Base-by-base conservation (phyloP, 2,888 invertebrate species). In the Elegia similella region DNA sequence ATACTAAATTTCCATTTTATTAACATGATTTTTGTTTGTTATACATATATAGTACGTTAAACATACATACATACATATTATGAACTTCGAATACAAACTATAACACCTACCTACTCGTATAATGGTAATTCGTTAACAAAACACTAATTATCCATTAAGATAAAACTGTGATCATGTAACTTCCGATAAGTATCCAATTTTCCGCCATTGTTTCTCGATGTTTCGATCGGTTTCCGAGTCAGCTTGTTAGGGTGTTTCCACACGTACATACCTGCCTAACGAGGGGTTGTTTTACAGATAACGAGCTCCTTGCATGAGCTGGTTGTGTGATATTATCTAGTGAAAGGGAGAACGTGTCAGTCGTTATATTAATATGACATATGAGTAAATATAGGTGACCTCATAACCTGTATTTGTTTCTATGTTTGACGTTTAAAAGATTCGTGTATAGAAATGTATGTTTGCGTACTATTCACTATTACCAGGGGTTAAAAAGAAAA, bases 171-270 rank as follows among this genome's bases (percentile, higher is more conserved):
- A 23, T 23, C 23, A 23, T 23, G 12, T 46, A 46, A 23, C 12
- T 16, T 46, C 13, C 2, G 16, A 13, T 10, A 43, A 43, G 43
- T 43, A 15, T 6, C n/a, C 8, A 23, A 64, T 65, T 60, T 61
- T 57, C 57, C 50, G 55, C 17, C 58, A 57, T 60, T 57, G 55
- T 61, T 63, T 64, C 62, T 58, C 59, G 46, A 59, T 59, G 57
- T 59, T 38, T 38, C 38, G 38, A 38, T n/a, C 38, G 8, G 2
- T 38, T 38, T 38, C 38, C 74, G 64, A 75, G 70, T 62, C 55
- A 54, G 67, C 72, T 76, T 73, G 74, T 77, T 77, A 77, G 64
- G 43, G 58, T 48, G 52, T 56, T 29, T 30, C 64, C 66, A 23
- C 23, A 23, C 23, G 23, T 65, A 65, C 62, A 62, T 52, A 54